These are phyloP conservation scores for Tinea pellionella DNA, from an alignment of 2,888 invertebrate genomes.

Conservation along the genomic window DNA sequence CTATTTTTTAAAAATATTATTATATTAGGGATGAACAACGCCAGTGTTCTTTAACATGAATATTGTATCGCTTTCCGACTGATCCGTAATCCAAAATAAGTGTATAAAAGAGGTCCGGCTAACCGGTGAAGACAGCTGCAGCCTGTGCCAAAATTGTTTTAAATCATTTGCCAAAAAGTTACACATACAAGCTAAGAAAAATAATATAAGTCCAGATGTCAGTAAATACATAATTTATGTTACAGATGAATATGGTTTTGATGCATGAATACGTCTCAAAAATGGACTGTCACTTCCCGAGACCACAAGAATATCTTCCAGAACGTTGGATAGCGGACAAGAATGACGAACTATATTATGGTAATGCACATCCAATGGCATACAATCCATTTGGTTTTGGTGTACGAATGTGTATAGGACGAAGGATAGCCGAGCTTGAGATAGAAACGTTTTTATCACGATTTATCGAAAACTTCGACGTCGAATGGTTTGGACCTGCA, in stretches of 20 bases:
- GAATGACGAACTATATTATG: constrained; percentile 42
- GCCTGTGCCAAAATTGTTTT: no score
- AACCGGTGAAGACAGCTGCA: no score
- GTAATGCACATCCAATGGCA: constrained; percentile 70
- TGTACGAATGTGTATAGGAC: constrained; percentile 73
- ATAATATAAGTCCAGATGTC: background rate
- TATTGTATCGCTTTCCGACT: no score
- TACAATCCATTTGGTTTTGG: constrained; percentile 76
- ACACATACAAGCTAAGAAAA: no score
- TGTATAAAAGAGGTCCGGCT: no score
- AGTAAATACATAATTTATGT: background rate
- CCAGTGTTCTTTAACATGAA: no score
- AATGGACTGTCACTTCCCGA: constrained; percentile 16
- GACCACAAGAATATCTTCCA: constrained; percentile 69
- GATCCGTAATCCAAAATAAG: no score
- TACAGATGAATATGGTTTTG: constrained; percentile 5
- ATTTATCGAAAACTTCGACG: constrained; percentile 30
- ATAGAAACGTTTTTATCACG: constrained; percentile 49
- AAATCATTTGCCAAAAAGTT: no score
- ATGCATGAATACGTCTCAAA: constrained; percentile 11
- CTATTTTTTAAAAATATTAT: no score
- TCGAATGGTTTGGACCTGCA: constrained; percentile 36
- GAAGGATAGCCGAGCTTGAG: constrained; percentile 72
- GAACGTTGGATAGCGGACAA: constrained; percentile 75
- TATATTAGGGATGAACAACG: no score